Percentiles rank a stretch among this genome's conserved stretches.
Conservation (phyloP, 2,888 invertebrate genomes). For the Tillus elongatus region DNA sequence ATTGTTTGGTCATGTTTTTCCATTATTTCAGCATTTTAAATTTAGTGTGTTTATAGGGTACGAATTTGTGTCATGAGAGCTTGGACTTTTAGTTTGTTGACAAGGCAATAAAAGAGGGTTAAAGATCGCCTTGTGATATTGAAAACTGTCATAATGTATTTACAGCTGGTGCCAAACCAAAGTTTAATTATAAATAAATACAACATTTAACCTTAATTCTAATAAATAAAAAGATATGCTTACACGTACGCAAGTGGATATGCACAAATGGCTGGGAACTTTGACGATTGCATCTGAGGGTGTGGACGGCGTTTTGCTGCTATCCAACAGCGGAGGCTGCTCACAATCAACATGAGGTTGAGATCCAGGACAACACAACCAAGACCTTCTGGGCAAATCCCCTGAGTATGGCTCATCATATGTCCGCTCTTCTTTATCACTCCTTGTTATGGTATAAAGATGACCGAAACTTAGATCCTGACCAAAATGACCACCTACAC, state of each 20-base stretch:
- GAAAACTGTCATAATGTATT: too few species aligned
- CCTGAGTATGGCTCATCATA: slow-evolving; percentile 42
- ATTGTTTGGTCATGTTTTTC: too few species aligned
- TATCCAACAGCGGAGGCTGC: slow-evolving; percentile 35
- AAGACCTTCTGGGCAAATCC: slow-evolving; percentile 40
- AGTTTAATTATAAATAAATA: too few species aligned
- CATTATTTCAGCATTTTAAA: too few species aligned
- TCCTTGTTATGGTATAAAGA: slow-evolving; percentile 40
- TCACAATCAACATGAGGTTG: slow-evolving; percentile 34
- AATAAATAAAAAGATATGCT: background rate
- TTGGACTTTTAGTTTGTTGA: too few species aligned
- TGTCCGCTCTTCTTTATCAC: slow-evolving; percentile 35
- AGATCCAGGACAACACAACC: slow-evolving; percentile 45
- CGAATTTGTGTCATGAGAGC: too few species aligned
- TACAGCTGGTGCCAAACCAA: too few species aligned
- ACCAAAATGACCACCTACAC: slow-evolving; percentile 34
- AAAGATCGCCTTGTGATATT: too few species aligned
- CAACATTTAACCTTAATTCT: background rate
- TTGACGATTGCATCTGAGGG: slow-evolving; percentile 29
- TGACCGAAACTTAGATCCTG: slow-evolving; percentile 36
- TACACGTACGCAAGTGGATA: slow-evolving; percentile 35
- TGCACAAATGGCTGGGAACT: slow-evolving; percentile 29
- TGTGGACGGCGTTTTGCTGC: slow-evolving; percentile 26
- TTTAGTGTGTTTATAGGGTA: too few species aligned
- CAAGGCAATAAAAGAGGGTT: too few species aligned